Base-by-base conservation (phyloP, 1,140 invertebrate species). In the Phymorhynchus buccinoides region DNA sequence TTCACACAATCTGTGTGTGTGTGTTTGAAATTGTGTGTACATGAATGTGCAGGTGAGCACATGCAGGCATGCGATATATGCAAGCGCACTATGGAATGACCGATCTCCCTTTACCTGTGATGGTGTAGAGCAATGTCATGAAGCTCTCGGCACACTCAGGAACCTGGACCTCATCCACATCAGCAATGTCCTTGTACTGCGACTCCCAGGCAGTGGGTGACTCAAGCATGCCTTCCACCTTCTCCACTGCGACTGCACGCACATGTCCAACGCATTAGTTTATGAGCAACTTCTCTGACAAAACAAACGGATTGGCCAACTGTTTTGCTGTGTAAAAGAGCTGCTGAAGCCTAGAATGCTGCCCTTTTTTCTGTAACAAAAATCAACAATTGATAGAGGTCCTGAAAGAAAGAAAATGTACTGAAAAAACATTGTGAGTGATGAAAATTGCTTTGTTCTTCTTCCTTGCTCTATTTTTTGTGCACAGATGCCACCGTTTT, bases 161-260 rank as follows among this genome's bases (percentile, higher is more conserved):
- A 12, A 93, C 90, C 42, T 91, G 92, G 22, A 90, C 86, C 81
- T 92, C 92, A 85, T 93, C 93, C 96, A 52, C 96, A 96, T 91
- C 96, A 96, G 88, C 95, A 94, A 37, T 96, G 96, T 80, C 97
- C 95, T 95, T 96, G 96, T 90, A 96, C 93, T 42, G 95, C 48
- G 94, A 94, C 77, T 96, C 95, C 94, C 95, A 96, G 71, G 96
- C 95, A 66, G 94, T 95, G 32, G 93, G 93, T 12, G 95, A 95
- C 56, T 94, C 94, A 62, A 98, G 91, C 91, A 97, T 96, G 22
- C 95, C 94, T 93, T 98, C 97, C 95, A 98, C 97, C 94, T 97
- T 97, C 88, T 97, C 95, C 32, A 96, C 94, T 22, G 97, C 97
- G 95, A 96, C 97, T 97, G 90, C 77, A 90, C 44, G 42, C 41